These are phyloP conservation scores for Diaphora mendica DNA, from an alignment of 2,888 invertebrate species.

Conservation along the genomic window DNA sequence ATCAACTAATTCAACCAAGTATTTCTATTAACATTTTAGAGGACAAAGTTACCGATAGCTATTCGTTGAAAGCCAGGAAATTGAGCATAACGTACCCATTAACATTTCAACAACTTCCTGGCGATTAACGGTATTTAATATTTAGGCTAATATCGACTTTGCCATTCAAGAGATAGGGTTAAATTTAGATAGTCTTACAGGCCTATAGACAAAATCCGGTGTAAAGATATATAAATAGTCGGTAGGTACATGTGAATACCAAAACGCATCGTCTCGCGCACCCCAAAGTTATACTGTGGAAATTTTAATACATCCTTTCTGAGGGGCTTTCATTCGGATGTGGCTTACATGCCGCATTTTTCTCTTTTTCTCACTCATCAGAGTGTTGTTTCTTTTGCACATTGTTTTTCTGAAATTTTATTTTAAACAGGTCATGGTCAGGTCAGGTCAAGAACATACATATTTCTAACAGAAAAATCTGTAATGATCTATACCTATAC, in stretches of 20 bases:
- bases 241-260: slow-evolving; percentile 61
- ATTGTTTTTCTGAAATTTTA: neutral
- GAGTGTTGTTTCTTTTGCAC: neutral
- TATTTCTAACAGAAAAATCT: too few species aligned
- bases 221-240: slow-evolving; percentile 57
- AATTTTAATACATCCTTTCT: slow-evolving; percentile 77
- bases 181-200: slow-evolving; percentile 36
- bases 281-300: slow-evolving; percentile 78
- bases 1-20: slow-evolving; percentile 59
- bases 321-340: slow-evolving; percentile 53
- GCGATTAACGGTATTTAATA: slow-evolving; percentile 66
- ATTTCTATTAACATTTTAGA: slow-evolving; percentile 65
- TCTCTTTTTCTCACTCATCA: slow-evolving; percentile 3
- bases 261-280: slow-evolving; percentile 72
- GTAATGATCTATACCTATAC: too few species aligned
- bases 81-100: slow-evolving; percentile 83
- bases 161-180: slow-evolving; percentile 45
- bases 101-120: slow-evolving; percentile 83
- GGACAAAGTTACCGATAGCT: slow-evolving; percentile 78
- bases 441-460: too few species aligned
- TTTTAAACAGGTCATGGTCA: too few species aligned
- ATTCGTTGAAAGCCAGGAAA: slow-evolving; percentile 82
- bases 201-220: slow-evolving; percentile 57
- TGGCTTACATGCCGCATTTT: slow-evolving; percentile 57
- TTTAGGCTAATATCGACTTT: slow-evolving; percentile 47